Conservation (phyloP, 2,113 vertebrate genomes). For the Anguilla rostrata region DNA sequence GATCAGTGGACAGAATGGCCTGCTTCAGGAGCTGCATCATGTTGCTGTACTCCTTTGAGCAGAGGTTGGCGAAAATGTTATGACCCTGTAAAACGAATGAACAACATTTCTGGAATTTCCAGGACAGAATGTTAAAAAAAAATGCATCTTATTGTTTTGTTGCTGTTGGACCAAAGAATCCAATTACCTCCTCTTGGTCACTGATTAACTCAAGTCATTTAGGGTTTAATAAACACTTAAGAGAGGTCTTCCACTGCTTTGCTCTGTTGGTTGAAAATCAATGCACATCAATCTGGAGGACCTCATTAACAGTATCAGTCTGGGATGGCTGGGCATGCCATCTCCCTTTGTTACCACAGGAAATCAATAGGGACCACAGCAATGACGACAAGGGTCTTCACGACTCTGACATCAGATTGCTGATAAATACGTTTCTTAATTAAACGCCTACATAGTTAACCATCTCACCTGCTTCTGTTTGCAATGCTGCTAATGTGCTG, state of each 20-base stretch:
- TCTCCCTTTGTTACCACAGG: neutral
- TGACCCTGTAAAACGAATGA: slow-evolving; percentile 63
- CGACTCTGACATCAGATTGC: neutral
- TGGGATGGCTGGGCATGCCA: neutral
- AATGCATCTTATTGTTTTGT: neutral
- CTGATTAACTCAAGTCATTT: neutral
- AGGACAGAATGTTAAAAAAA: neutral
- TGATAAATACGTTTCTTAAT: neutral
- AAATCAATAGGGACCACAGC: neutral
- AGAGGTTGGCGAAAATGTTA: slow-evolving; percentile 78
- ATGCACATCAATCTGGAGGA: neutral
- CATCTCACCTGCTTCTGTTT: no score
- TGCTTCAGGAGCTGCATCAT: slow-evolving; percentile 80
- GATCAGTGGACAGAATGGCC: slow-evolving; percentile 77
- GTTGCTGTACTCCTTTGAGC: slow-evolving; percentile 76
- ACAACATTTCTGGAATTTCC: neutral
- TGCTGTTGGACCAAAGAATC: neutral
- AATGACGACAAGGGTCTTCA: neutral
- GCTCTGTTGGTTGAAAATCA: neutral
- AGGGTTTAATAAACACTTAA: neutral
- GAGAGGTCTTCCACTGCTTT: neutral
- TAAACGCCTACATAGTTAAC: neutral
- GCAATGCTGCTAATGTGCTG: no score
- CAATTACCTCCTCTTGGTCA: neutral
- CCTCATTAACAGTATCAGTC: neutral